These are phyloP conservation scores for Apistogramma diplotaenia DNA, from an alignment of 2,113 vertebrate species.

Conservation along the genomic window DNA sequence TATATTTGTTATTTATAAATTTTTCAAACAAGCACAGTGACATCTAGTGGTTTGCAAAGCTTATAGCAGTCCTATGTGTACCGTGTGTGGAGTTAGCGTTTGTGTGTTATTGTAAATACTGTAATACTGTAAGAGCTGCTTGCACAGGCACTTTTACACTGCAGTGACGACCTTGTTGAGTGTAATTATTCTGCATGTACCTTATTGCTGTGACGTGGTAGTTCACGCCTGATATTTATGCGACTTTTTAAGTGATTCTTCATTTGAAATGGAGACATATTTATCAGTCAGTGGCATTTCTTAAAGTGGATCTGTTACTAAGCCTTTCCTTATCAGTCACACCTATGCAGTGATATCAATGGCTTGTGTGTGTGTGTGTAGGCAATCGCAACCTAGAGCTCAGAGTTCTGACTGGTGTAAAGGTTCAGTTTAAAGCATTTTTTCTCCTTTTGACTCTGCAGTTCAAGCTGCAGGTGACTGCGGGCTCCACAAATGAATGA, in stretches of 20 bases:
- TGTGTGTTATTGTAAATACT: no score
- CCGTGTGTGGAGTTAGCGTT: no score
- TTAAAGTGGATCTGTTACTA: background rate
- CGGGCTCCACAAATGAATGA: background rate
- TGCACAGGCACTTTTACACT: background rate
- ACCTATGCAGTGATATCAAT: background rate
- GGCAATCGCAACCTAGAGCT: background rate
- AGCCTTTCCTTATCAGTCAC: background rate
- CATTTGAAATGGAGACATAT: background rate
- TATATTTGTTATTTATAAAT: background rate
- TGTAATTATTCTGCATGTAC: background rate
- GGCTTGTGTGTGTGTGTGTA: background rate
- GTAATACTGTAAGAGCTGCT: background rate
- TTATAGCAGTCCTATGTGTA: background rate
- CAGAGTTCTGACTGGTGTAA: background rate
- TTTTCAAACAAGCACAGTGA: conserved; percentile 1
- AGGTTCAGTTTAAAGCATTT: no score
- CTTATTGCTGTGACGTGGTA: background rate
- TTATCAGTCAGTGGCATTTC: background rate
- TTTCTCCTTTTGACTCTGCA: no score
- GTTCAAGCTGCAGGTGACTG: background rate
- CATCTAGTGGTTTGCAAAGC: conserved; percentile 5
- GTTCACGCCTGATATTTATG: background rate
- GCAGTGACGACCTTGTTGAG: background rate
- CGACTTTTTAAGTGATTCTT: background rate